These are phyloP conservation scores for Sardina pilchardus DNA, from an alignment of 2,113 vertebrate genomes.

Conservation along the genomic window DNA sequence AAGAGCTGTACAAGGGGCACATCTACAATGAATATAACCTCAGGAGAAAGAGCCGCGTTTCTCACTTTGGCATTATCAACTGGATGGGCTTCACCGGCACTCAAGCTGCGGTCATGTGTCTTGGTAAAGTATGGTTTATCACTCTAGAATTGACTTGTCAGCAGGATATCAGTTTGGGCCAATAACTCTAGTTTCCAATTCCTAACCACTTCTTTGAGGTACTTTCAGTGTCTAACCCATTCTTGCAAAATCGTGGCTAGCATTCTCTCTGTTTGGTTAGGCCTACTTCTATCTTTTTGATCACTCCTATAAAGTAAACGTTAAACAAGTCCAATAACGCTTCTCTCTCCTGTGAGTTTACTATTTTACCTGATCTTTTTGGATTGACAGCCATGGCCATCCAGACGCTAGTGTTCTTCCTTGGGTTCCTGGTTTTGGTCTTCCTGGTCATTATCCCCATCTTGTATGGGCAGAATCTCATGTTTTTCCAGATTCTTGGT, in stretches of 20 bases:
- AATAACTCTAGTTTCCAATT: background rate
- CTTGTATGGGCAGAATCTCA: constrained; percentile 68
- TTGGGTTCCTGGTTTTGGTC: constrained; percentile 74
- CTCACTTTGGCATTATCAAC: constrained; percentile 72
- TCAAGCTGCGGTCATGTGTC: constrained; percentile 79
- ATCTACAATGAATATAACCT: constrained; percentile 70
- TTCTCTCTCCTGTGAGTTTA: background rate
- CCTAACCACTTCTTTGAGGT: background rate
- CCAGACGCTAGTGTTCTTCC: constrained; percentile 85
- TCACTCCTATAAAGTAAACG: background rate
- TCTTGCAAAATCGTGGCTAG: too few relatives aligned
- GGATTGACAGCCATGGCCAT: constrained; percentile 76
- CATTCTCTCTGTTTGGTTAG: background rate
- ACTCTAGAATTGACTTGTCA: background rate
- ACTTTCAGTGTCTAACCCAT: background rate
- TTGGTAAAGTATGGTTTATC: constrained; percentile 71
- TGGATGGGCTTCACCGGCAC: constrained; percentile 86
- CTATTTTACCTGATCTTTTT: background rate
- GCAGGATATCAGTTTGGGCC: background rate
- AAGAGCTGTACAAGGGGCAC: constrained; percentile 75
- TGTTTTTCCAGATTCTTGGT: constrained; percentile 70
- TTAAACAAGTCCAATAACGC: background rate
- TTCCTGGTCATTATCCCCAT: constrained; percentile 84
- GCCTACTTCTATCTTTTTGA: background rate
- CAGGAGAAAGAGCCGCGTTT: constrained; percentile 64